These are phyloP conservation scores for Argentina silus DNA, from an alignment of 2,797 vertebrate species.

Conservation along the genomic window DNA sequence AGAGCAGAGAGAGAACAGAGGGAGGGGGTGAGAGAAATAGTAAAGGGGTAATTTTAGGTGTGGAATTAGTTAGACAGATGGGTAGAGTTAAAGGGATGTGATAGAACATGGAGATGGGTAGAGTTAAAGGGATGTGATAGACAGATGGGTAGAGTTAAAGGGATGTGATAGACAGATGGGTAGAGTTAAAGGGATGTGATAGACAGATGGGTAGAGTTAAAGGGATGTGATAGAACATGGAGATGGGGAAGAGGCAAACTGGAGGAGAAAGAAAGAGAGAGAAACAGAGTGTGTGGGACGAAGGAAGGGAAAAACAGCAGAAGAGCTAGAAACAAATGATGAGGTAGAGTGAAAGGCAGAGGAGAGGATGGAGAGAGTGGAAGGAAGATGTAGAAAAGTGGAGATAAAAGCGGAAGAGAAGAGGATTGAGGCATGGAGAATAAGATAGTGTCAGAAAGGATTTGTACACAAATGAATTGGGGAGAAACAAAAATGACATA, in stretches of 20 bases:
- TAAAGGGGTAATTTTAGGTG: background rate
- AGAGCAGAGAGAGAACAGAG: slow-evolving; percentile 25
- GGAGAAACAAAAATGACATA: slow-evolving; percentile 56
- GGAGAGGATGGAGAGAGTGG: background rate
- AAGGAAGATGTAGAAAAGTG: slow-evolving; percentile 33
- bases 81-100: background rate
- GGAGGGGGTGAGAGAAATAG: slow-evolving; percentile 17
- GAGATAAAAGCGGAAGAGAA: slow-evolving; percentile 10
- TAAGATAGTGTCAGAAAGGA: slow-evolving; percentile 25
- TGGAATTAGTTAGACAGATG: background rate
- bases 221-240: background rate
- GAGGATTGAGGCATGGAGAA: slow-evolving; percentile 60
- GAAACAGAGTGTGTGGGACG: background rate
- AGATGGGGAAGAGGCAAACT: background rate
- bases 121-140: background rate
- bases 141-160: background rate
- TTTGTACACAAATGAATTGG: slow-evolving; percentile 36
- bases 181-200: background rate
- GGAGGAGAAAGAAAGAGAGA: background rate
- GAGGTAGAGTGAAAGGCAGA: background rate
- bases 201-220: background rate
- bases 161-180: background rate
- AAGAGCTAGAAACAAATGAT: background rate
- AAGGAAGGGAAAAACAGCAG: background rate
- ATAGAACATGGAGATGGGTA: too few relatives aligned